Percentiles rank a stretch among this genome's conserved stretches.
phyloP scores from a whole-genome alignment of 2,797 vertebrate genomes.

The Myotis pilosus region DNA sequence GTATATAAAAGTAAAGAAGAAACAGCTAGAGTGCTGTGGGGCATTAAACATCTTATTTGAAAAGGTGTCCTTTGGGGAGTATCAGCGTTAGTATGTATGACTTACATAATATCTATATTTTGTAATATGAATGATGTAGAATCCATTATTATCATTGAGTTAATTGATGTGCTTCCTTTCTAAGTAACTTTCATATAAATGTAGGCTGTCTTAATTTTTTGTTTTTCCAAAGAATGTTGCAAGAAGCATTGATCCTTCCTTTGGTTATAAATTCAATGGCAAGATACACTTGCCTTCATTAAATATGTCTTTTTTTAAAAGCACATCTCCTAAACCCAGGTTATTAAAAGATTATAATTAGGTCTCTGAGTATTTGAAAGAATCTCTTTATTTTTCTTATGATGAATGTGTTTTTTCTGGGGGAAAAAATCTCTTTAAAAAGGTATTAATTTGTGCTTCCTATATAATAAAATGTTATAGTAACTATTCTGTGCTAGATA shows the following conservation, averaged over 20 bases:
- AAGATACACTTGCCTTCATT: conserved; percentile 3
- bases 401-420: neutral
- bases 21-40: neutral
- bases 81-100: neutral
- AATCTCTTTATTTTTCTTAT: neutral
- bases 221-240: neutral
- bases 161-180: neutral
- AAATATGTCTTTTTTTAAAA: neutral
- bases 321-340: neutral
- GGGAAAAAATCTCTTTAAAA: neutral
- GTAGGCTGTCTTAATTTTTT: conserved; percentile 8
- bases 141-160: neutral
- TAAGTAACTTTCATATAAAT: neutral
- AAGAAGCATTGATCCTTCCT: neutral
- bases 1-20: neutral
- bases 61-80: neutral
- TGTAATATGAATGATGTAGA: neutral
- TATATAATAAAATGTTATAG: neutral
- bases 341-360: neutral
- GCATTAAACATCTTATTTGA: neutral
- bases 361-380: neutral
- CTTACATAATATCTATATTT: neutral
- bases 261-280: neutral
- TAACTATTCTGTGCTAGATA: neutral
- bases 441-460: neutral